phyloP scores from a whole-genome alignment of 1,140 invertebrate species.

The Anoplophora glabripennis region DNA sequence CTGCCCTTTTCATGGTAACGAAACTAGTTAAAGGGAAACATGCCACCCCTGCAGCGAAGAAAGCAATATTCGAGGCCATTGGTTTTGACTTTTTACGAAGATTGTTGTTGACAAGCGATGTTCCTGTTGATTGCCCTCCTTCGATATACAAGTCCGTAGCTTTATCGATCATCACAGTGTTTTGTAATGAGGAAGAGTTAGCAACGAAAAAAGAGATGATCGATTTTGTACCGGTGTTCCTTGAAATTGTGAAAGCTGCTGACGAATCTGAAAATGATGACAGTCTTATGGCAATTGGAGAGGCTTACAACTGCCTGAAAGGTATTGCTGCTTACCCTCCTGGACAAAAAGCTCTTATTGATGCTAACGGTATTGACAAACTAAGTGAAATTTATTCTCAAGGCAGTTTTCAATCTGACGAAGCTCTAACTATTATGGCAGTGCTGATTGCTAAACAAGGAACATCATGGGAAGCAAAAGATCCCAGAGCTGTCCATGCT shows the following conservation, averaged over 20 bases:
- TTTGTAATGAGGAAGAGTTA: constrained; percentile 75
- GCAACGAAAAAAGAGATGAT: constrained; percentile 79
- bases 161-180: constrained; percentile 76
- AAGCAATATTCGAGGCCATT: constrained; percentile 82
- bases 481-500: constrained; percentile 72
- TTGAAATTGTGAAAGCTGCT: constrained; percentile 76
- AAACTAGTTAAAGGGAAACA: constrained; percentile 80
- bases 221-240: constrained; percentile 72
- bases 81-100: constrained; percentile 81
- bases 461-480: constrained; percentile 69
- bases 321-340: constrained; percentile 69
- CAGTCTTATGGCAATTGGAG: constrained; percentile 82
- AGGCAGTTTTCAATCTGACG: constrained; percentile 82
- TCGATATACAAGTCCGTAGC: constrained; percentile 87
- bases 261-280: constrained; percentile 81
- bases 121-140: constrained; percentile 79
- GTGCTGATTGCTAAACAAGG: constrained; percentile 68
- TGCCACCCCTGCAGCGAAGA: constrained; percentile 67
- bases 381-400: constrained; percentile 82
- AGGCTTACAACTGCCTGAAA: constrained; percentile 81
- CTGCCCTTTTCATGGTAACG: constrained; percentile 85
- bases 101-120: constrained; percentile 68
- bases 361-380: constrained; percentile 72
- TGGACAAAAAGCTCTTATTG: constrained; percentile 72
- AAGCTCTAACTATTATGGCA: constrained; percentile 76